These are phyloP conservation scores for Lingula anatina DNA, from an alignment of 2,888 invertebrate genomes.

Conservation along the genomic window DNA sequence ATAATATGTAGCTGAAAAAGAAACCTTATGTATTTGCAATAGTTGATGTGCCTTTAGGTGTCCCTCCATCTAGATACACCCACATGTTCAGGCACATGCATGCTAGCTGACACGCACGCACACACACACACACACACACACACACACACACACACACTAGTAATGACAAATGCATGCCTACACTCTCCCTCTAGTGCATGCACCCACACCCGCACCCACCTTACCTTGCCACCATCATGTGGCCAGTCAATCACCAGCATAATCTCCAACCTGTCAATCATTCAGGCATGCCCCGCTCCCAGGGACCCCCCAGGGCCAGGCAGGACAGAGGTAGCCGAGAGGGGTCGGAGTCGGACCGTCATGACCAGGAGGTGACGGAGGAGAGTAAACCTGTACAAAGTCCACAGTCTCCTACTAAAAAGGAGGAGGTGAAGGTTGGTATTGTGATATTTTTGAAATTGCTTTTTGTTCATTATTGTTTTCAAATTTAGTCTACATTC, in stretches of 20 bases:
- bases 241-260: not conserved
- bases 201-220: not conserved
- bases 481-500: no score
- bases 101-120: no score
- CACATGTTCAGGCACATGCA: no score
- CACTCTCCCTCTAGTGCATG: not conserved
- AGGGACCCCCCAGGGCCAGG: constrained; percentile 13
- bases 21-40: no score
- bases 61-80: no score
- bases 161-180: not conserved
- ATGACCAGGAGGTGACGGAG: constrained; percentile 13
- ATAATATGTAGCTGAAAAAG: no score
- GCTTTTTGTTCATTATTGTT: no score
- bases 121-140: no score
- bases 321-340: constrained; percentile 28
- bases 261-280: not conserved
- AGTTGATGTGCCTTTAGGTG: no score
- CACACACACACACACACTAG: no score
- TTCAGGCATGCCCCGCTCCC: constrained; percentile 6
- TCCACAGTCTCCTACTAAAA: constrained; percentile 4
- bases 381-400: constrained; percentile 1
- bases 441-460: no score
- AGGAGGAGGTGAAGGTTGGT: constrained; percentile 1
- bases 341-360: constrained; percentile 22
- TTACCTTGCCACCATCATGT: not conserved